Evolutionary conservation across 1,140 invertebrate species (phyloP).

Genomic region (Samia ricini): DNA sequence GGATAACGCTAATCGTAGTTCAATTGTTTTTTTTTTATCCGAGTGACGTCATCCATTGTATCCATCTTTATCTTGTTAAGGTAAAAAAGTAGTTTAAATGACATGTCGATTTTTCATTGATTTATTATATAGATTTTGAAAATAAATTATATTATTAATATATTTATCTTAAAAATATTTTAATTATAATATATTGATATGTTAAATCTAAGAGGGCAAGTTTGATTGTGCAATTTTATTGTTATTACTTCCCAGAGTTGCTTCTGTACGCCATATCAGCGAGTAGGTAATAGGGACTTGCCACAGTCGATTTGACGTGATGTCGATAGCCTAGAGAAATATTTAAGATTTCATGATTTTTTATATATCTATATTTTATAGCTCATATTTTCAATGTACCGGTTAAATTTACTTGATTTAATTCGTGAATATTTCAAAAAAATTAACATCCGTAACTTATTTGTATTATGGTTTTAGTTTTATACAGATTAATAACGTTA

Average conservation of each 20-base stretch:
- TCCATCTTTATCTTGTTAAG: slow-evolving; percentile 8
- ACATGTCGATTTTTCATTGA: background rate
- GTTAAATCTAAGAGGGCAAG: background rate
- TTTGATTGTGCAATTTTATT: slow-evolving; percentile 15
- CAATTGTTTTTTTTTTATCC: slow-evolving; percentile 18
- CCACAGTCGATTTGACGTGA: slow-evolving; percentile 36
- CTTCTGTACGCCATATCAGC: slow-evolving; percentile 44
- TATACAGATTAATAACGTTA: background rate
- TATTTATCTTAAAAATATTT: background rate
- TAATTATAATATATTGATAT: background rate
- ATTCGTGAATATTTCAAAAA: background rate
- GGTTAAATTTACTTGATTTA: background rate
- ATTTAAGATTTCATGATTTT: background rate
- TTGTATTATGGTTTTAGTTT: background rate
- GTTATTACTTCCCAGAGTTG: slow-evolving; percentile 30
- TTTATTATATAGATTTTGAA: too few relatives aligned
- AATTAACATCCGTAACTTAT: background rate
- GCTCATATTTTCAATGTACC: background rate
- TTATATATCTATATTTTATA: too few relatives aligned
- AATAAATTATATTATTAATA: too few relatives aligned
- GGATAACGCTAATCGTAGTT: background rate
- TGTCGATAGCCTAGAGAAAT: background rate
- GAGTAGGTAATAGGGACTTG: slow-evolving; percentile 7
- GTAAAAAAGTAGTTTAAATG: slow-evolving; percentile 11
- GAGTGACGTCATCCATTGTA: slow-evolving; percentile 46